Evolutionary conservation across 2,113 vertebrate genomes (phyloP).

Genomic region (Perca flavescens): DNA sequence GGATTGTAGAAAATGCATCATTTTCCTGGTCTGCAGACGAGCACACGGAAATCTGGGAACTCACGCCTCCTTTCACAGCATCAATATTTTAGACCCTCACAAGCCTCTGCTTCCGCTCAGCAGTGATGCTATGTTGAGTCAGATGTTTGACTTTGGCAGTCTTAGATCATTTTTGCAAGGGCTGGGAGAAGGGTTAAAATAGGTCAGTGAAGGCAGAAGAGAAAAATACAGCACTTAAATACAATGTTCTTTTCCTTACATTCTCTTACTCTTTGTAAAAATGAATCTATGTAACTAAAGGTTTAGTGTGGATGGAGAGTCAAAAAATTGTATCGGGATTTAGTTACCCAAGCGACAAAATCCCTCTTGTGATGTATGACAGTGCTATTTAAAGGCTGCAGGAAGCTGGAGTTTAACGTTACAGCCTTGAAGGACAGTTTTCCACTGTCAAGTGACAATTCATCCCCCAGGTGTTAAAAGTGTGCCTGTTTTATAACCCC

Average conservation of each 20-base stretch:
- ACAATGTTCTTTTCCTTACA: not conserved
- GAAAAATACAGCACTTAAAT: not conserved
- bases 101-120: constrained; percentile 49
- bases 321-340: no score
- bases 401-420: constrained; percentile 32
- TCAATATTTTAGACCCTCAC: constrained; percentile 72
- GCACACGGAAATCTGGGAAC: constrained; percentile 39
- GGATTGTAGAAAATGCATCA: constrained; percentile 5
- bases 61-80: constrained; percentile 69
- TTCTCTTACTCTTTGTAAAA: not conserved
- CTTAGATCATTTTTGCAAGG: constrained; percentile 56
- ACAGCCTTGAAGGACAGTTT: constrained; percentile 14
- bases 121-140: constrained; percentile 65
- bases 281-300: not conserved
- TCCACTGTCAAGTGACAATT: constrained; percentile 12
- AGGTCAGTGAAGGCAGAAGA: constrained; percentile 23
- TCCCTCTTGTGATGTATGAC: constrained; percentile 25
- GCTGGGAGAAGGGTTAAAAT: constrained; percentile 40
- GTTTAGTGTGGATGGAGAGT: not conserved
- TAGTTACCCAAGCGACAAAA: not conserved
- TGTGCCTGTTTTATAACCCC: not conserved
- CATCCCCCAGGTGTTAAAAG: constrained; percentile 21
- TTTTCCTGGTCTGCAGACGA: constrained; percentile 6
- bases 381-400: constrained; percentile 27
- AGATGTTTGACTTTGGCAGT: constrained; percentile 61